Evolutionary conservation across 1,140 invertebrate species (phyloP).

Genomic region (Cyphomyrmex costatus): DNA sequence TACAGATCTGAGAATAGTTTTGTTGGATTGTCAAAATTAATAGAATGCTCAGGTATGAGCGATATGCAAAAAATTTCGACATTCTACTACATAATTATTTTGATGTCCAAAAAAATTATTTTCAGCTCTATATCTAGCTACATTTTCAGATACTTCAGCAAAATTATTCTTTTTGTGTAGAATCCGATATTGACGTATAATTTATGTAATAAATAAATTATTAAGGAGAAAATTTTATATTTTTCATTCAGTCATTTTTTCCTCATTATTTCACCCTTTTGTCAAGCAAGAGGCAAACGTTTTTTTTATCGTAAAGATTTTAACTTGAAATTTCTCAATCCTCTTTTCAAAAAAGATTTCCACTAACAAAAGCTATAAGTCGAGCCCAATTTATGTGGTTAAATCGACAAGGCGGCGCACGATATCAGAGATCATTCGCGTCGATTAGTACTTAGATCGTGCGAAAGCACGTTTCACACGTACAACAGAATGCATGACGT

Average conservation of each 20-base stretch:
- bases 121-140: no score
- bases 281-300: not conserved
- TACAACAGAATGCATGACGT: slow-evolving; percentile 56
- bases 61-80: no score
- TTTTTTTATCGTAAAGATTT: not conserved
- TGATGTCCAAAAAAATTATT: no score
- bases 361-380: not conserved
- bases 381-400: not conserved
- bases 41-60: no score
- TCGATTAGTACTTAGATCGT: not conserved
- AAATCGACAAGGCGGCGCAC: slow-evolving; percentile 3
- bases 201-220: not conserved
- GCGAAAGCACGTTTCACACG: not conserved
- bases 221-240: not conserved
- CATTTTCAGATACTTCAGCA: no score
- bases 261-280: not conserved
- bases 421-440: slow-evolving; percentile 6
- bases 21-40: no score
- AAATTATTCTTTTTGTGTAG: not conserved
- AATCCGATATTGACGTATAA: not conserved
- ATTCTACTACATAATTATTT: no score
- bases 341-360: not conserved
- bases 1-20: no score
- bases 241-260: not conserved
- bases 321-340: not conserved